Conservation (phyloP, 2,113 vertebrate species). For the Alouatta palliata region DNA sequence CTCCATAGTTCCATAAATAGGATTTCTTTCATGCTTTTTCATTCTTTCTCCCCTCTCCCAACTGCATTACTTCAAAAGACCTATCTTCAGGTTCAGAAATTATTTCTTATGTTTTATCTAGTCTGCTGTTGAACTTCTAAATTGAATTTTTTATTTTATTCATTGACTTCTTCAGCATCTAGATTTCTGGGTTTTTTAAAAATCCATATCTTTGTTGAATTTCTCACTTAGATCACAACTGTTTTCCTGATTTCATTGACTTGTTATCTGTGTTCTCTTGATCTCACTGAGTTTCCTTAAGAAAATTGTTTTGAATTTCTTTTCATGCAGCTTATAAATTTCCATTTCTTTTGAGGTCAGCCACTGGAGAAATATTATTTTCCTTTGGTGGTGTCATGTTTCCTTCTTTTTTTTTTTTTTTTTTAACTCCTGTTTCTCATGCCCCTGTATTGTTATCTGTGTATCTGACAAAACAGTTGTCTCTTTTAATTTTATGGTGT, state of each 20-base stretch:
- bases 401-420: not conserved
- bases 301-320: not conserved
- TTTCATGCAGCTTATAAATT: not conserved
- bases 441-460: not conserved
- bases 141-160: not conserved
- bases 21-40: too few species aligned
- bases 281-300: not conserved
- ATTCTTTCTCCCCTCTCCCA: too few species aligned
- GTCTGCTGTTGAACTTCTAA: not conserved
- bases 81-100: not conserved
- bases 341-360: not conserved
- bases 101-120: not conserved
- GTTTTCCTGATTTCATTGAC: not conserved
- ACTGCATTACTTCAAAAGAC: too few species aligned
- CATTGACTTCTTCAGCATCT: not conserved
- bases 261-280: not conserved
- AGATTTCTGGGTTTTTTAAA: not conserved
- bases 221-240: not conserved
- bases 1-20: not conserved
- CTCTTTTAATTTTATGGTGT: not conserved
- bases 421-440: not conserved
- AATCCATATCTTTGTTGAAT: not conserved
- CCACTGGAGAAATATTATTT: not conserved
- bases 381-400: not conserved
- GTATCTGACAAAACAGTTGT: not conserved